These are phyloP conservation scores for Myoxocephalus aenaeus DNA, from an alignment of 2,797 vertebrate species.

Conservation along the genomic window DNA sequence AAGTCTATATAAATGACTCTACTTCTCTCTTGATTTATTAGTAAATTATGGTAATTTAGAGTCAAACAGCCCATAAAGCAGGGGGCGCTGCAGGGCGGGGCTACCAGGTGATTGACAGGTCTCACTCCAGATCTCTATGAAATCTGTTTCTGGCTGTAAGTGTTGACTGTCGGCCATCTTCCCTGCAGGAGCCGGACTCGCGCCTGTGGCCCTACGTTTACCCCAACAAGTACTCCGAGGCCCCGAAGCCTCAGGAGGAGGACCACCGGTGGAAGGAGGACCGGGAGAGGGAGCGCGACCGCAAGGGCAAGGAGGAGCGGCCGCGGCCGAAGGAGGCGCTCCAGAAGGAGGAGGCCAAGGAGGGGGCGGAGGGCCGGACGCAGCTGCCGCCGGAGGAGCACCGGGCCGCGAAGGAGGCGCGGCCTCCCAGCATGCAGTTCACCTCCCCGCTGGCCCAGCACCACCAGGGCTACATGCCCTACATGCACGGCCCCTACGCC, in stretches of 20 bases:
- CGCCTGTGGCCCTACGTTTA: slow-evolving; percentile 96
- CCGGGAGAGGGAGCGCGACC: slow-evolving; percentile 82
- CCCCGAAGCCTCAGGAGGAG: slow-evolving; percentile 84
- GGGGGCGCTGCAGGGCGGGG: no score
- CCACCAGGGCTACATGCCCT: slow-evolving; percentile 96
- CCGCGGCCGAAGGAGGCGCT: slow-evolving; percentile 83
- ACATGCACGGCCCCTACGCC: slow-evolving; percentile 94
- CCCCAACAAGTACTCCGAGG: slow-evolving; percentile 93
- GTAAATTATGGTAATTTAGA: no score
- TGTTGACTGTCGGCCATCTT: no score
- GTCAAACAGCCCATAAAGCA: no score
- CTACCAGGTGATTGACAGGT: no score
- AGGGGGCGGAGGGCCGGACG: slow-evolving; percentile 85
- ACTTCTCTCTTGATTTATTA: no score
- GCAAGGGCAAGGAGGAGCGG: slow-evolving; percentile 90
- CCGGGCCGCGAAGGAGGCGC: slow-evolving; percentile 89
- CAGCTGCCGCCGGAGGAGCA: slow-evolving; percentile 88
- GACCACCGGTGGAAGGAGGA: slow-evolving; percentile 91
- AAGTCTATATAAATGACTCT: no score
- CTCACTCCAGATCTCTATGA: no score
- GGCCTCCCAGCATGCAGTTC: slow-evolving; percentile 90
- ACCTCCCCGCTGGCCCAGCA: slow-evolving; percentile 92
- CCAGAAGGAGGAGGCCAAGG: slow-evolving; percentile 87
- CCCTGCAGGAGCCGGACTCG: slow-evolving; percentile 85
- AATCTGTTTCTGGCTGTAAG: no score